phyloP scores from a whole-genome alignment of 2,888 invertebrate species.

The Tenodera sinensis region DNA sequence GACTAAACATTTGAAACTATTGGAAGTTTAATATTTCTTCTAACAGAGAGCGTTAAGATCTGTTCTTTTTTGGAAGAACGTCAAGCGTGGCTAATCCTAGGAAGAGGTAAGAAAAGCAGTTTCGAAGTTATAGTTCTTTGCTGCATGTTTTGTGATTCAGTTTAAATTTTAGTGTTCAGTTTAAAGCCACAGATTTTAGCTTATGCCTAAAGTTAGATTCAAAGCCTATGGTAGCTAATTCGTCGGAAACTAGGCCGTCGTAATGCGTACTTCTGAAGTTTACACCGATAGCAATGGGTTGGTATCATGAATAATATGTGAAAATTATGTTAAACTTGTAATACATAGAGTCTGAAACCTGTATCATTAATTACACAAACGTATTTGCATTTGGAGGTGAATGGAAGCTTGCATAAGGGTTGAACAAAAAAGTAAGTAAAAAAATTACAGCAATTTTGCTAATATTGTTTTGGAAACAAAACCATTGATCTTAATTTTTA shows the following conservation, averaged over 20 bases:
- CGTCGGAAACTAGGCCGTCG: background rate
- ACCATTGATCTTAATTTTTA: too few relatives aligned
- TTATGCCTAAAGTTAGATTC: background rate
- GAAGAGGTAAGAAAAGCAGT: constrained; percentile 37
- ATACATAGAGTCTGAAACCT: background rate
- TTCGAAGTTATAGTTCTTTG: constrained; percentile 2
- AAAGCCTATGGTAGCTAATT: background rate
- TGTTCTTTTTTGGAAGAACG: constrained; percentile 28
- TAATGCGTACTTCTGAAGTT: background rate
- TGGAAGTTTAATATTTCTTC: background rate
- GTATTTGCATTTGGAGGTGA: too few relatives aligned
- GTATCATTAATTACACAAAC: background rate
- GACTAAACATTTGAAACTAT: background rate
- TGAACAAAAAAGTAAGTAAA: too few relatives aligned
- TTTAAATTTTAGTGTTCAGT: background rate
- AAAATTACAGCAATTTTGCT: too few relatives aligned
- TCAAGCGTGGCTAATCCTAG: constrained; percentile 84
- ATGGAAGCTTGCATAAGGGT: too few relatives aligned
- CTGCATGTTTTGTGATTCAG: background rate
- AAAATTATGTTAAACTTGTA: background rate
- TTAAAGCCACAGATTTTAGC: background rate
- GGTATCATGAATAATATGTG: background rate
- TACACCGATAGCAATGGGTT: background rate
- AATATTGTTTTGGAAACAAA: too few relatives aligned
- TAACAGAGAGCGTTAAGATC: constrained; percentile 7